Evolutionary conservation across 1,140 invertebrate genomes (phyloP), one percentile per base, ranked within the genome.

Genomic region (Diachasmimorpha longicaudata): DNA sequence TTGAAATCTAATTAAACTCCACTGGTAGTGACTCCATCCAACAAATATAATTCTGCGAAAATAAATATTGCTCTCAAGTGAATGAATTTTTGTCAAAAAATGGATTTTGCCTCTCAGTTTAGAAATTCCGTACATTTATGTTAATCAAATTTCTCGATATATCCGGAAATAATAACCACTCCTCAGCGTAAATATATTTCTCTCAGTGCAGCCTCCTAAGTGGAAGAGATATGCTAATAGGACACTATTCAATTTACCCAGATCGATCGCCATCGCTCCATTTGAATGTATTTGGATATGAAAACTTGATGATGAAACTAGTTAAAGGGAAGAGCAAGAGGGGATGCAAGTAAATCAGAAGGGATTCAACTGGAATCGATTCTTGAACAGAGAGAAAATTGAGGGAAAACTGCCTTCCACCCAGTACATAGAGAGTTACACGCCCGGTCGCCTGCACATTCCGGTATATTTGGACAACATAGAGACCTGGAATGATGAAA

Each of bases 361-460:
- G 21, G 52, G 52, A 4, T 58, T 58, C 52, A 58, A 58, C 52
- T 58, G 52, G 21, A 58, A 58, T 58, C 52, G 52, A 58, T 58
- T 58, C n/a, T 58, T 58, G 52, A 58, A 58, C 52, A 58, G 4
- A 58, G 52, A 58, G 52, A 58, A 58, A 58, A 58, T 58, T 16
- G 52, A 58, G 52, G 52, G 52, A 58, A 58, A 58, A 58, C 52
- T 4, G 8, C 13, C 1, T 58, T 58, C 52, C 52, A 2, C 52
- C 3, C 21, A 58, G 52, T 58, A 58, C 52, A 58, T 16, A 58
- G 52, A n/a, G 52, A 13, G 52, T 58, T 58, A 58, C 52, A 58
- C 52, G 52, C 52, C 52, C 52, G 52, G n/a, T 58, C 52, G n/a
- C 52, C 52, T 58, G 21, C 52, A 58, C n/a, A 58, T 58, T 58